phyloP scores from a whole-genome alignment of 2,888 invertebrate genomes.

The Kryphioiulus occultus region DNA sequence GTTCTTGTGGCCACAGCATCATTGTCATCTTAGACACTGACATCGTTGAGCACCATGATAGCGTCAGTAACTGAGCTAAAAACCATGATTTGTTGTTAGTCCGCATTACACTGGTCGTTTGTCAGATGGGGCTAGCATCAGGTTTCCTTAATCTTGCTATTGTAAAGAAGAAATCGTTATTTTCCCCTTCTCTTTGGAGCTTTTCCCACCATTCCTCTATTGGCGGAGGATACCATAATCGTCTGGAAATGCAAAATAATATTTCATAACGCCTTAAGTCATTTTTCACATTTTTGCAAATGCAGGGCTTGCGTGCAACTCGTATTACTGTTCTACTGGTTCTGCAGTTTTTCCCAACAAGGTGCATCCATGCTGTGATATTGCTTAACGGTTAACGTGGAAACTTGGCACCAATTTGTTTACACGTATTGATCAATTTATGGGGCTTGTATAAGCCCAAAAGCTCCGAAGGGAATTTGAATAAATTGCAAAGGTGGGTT shows the following conservation, averaged over 20 bases:
- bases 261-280: neutral
- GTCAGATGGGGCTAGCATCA: too few species aligned
- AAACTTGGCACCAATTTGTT: slow-evolving; percentile 14
- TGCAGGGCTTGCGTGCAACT: neutral
- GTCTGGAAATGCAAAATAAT: too few species aligned
- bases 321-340: neutral
- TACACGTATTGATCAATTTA: slow-evolving; percentile 12
- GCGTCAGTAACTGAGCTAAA: too few species aligned
- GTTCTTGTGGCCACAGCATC: neutral
- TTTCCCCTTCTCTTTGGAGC: too few species aligned
- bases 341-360: too few species aligned
- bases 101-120: too few species aligned
- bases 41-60: too few species aligned
- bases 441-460: neutral
- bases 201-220: too few species aligned
- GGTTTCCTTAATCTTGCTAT: too few species aligned
- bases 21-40: neutral
- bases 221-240: too few species aligned
- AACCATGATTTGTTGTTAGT: too few species aligned
- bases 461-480: slow-evolving; percentile 20
- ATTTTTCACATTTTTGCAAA: neutral
- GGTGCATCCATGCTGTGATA: neutral
- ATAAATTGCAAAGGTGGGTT: slow-evolving; percentile 25
- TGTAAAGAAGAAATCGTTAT: too few species aligned
- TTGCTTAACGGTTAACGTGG: neutral